These are phyloP conservation scores for Hydroisotoma schaefferi DNA, from an alignment of 2,888 invertebrate species.

Conservation along the genomic window DNA sequence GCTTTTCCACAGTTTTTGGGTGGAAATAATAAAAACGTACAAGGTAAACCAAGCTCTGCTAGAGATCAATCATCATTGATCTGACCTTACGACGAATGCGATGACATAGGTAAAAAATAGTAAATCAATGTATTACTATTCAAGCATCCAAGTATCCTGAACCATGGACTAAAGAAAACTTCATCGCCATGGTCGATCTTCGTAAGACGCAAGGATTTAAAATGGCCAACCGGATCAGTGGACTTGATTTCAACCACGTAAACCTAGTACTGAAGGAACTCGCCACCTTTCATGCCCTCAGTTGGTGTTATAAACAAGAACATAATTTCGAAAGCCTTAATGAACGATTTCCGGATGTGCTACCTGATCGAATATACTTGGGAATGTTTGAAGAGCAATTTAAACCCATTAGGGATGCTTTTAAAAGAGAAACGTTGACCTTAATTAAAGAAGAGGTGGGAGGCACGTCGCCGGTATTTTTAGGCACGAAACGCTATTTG, in stretches of 20 bases:
- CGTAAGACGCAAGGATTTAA: constrained; percentile 10
- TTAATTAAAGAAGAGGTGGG: not conserved
- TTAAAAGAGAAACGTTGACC: too few species aligned
- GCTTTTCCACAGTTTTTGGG: constrained; percentile 19
- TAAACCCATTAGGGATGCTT: too few species aligned
- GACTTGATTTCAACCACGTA: not conserved
- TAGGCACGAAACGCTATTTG: not conserved
- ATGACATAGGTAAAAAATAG: too few species aligned
- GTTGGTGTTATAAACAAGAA: not conserved
- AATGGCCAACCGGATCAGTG: constrained; percentile 8
- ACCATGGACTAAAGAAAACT: too few species aligned
- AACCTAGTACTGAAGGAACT: not conserved
- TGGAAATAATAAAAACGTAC: too few species aligned
- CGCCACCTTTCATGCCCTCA: not conserved
- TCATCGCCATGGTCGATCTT: constrained; percentile 10
- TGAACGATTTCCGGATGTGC: not conserved
- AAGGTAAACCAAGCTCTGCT: too few species aligned
- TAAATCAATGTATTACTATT: too few species aligned
- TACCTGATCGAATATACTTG: not conserved
- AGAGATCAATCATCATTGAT: too few species aligned
- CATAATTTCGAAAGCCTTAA: not conserved
- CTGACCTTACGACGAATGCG: too few species aligned
- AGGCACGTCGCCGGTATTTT: not conserved
- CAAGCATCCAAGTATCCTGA: too few species aligned
- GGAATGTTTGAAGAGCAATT: not conserved